phyloP scores from a whole-genome alignment of 2,888 invertebrate species.

The Lissonota sp. region DNA sequence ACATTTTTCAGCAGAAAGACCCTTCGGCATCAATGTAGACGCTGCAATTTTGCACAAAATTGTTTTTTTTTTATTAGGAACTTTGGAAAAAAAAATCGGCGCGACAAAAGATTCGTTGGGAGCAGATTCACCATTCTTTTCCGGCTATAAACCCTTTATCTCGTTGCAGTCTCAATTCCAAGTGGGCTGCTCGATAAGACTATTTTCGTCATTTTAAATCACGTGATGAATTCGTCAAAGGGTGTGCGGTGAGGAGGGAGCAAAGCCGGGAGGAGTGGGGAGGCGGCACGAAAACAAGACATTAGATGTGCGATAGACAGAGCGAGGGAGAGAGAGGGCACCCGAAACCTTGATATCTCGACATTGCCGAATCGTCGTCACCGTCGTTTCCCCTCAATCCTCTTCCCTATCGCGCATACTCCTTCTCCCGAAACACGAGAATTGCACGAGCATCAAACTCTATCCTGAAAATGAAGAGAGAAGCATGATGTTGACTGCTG shows the following conservation, averaged over 20 bases:
- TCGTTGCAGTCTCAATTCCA: constrained; percentile 35
- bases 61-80: too few species aligned
- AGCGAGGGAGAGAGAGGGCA: constrained; percentile 12
- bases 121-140: too few species aligned
- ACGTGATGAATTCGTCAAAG: constrained; percentile 11
- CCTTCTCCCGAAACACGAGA: constrained; percentile 39
- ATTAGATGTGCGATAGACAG: neutral
- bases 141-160: constrained; percentile 8
- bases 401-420: constrained; percentile 10
- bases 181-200: constrained; percentile 30
- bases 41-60: too few species aligned
- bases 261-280: neutral
- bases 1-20: too few species aligned
- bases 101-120: too few species aligned
- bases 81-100: too few species aligned
- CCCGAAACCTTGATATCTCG: constrained; percentile 54
- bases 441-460: constrained; percentile 17
- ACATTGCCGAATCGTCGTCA: constrained; percentile 49
- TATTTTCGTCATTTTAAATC: constrained; percentile 27
- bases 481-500: constrained; percentile 36
- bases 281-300: neutral
- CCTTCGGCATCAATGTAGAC: too few species aligned
- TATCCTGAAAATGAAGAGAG: constrained; percentile 40
- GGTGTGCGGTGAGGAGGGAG: neutral
- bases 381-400: constrained; percentile 50